A percentile compares a stretch with the other conserved stretches of the same genome.
phyloP scores from a whole-genome alignment of 2,113 vertebrate genomes.

The Melanocharis versteri region DNA sequence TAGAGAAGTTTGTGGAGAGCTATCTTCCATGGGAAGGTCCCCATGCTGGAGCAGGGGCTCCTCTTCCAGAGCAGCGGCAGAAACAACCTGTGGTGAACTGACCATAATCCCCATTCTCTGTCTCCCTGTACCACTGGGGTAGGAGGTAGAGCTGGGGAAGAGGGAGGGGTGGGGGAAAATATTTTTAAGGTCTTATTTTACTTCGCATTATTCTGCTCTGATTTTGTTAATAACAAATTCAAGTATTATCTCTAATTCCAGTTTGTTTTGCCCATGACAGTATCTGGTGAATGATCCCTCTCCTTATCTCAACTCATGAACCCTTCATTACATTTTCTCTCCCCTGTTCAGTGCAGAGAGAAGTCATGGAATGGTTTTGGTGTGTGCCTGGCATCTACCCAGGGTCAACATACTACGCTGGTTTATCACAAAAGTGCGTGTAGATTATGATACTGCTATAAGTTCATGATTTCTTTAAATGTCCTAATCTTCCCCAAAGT shows the following conservation, averaged over 20 bases:
- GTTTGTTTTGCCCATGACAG: not conserved
- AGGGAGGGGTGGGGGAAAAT: not conserved
- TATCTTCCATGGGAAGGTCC: accelerated
- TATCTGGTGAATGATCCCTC: not conserved
- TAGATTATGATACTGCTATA: not conserved
- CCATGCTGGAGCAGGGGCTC: not conserved
- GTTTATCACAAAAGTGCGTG: not conserved
- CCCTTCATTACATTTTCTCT: not conserved
- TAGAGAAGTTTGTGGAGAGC: not conserved
- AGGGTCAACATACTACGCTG: not conserved
- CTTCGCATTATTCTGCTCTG: not conserved
- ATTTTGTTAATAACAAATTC: not conserved
- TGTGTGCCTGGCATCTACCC: not conserved
- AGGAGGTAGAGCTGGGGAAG: not conserved
- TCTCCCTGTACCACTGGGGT: not conserved
- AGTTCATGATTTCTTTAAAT: not conserved
- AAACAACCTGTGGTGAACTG: not conserved
- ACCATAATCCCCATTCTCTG: not conserved
- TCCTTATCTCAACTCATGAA: not conserved
- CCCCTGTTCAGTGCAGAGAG: not conserved
- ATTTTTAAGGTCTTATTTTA: not conserved
- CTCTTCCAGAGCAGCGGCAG: accelerated
- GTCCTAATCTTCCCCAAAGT: not conserved
- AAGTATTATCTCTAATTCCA: not conserved
- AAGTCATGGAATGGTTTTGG: not conserved